These are phyloP conservation scores for Brachionus plicatilis DNA, from an alignment of 1,140 invertebrate species.

Conservation along the genomic window DNA sequence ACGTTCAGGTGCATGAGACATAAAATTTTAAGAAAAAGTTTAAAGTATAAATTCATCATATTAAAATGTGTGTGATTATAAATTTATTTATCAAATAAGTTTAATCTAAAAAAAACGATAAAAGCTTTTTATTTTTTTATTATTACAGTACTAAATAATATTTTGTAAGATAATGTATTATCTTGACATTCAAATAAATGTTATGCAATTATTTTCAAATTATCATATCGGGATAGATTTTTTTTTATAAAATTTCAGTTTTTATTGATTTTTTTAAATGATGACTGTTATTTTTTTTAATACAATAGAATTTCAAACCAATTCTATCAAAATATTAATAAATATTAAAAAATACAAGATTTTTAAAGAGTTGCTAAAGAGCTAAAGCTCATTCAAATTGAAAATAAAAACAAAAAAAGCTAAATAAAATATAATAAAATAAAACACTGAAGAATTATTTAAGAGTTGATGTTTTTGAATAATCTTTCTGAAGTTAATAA, in stretches of 20 bases:
- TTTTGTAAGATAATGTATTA: background rate
- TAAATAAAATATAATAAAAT: too few species aligned
- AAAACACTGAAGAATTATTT: too few species aligned
- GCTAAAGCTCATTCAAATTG: too few species aligned
- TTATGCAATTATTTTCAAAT: background rate
- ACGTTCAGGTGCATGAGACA: background rate
- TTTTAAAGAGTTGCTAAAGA: too few species aligned
- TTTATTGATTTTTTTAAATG: background rate
- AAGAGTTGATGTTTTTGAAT: too few species aligned
- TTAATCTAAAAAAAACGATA: background rate
- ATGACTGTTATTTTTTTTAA: background rate
- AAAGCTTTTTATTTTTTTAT: background rate
- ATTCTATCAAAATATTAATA: too few species aligned
- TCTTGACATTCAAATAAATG: background rate
- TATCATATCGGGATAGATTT: background rate
- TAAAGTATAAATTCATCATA: background rate
- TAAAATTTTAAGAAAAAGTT: background rate
- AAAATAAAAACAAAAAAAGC: too few species aligned
- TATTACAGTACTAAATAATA: background rate
- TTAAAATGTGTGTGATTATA: background rate
- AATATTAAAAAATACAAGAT: too few species aligned
- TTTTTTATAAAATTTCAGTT: background rate
- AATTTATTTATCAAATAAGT: background rate
- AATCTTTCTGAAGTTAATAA: too few species aligned
- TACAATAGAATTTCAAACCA: background rate